Conservation (phyloP, 2,797 vertebrate species). For the Tokudaia muenninki region DNA sequence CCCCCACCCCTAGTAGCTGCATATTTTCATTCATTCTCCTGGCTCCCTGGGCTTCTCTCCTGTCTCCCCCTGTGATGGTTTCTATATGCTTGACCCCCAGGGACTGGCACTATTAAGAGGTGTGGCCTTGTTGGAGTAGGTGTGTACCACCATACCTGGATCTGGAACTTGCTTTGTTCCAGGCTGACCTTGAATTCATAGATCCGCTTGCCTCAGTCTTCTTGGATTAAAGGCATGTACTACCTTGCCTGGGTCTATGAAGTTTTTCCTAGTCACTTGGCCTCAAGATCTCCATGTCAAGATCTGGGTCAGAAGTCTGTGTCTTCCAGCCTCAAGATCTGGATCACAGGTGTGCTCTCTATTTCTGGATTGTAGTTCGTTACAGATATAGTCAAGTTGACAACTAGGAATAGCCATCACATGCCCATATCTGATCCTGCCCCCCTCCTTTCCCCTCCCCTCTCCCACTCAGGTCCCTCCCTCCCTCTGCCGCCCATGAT, state of each 20-base stretch:
- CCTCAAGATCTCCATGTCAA: not conserved
- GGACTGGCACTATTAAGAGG: too few species aligned
- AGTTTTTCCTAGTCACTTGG: not conserved
- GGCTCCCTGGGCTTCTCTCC: too few species aligned
- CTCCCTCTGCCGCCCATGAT: too few species aligned
- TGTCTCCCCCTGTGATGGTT: too few species aligned
- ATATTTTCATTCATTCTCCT: too few species aligned
- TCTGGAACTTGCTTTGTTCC: not conserved
- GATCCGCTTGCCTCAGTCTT: not conserved
- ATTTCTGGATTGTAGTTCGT: not conserved
- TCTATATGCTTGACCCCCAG: too few species aligned
- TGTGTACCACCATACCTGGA: not conserved
- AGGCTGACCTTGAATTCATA: not conserved
- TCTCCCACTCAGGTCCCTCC: too few species aligned
- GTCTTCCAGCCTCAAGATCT: not conserved
- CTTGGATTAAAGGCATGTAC: not conserved
- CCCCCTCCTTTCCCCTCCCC: too few species aligned
- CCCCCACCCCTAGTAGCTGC: too few species aligned
- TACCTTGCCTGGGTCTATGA: not conserved
- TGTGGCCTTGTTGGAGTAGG: not conserved
- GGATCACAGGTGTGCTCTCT: not conserved
- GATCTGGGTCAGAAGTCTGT: not conserved
- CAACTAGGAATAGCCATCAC: not conserved
- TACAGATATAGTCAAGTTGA: not conserved
- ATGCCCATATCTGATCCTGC: too few species aligned